These are phyloP conservation scores for Bellardia bayeri DNA, from an alignment of 2,888 invertebrate species.

Conservation along the genomic window DNA sequence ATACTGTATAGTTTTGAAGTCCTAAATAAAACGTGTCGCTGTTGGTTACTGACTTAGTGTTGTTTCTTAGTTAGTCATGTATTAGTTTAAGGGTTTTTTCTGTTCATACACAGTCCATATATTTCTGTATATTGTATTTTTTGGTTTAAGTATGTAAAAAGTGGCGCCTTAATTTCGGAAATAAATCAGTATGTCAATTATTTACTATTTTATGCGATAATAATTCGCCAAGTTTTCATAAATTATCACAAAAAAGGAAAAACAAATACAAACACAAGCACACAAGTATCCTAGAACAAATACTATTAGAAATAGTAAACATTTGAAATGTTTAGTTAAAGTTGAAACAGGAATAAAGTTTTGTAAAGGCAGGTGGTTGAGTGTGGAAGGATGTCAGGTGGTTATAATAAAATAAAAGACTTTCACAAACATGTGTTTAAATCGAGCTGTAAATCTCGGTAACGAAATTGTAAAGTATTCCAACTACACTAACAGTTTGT, in stretches of 20 bases:
- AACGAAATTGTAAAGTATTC: not conserved
- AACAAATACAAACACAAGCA: not conserved
- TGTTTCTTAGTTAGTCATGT: not conserved
- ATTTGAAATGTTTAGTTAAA: slow-evolving; percentile 29
- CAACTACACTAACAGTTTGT: not conserved
- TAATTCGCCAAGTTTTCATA: slow-evolving; percentile 59
- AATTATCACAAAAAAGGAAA: slow-evolving; percentile 24
- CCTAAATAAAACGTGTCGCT: slow-evolving; percentile 20
- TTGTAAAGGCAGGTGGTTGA: not conserved
- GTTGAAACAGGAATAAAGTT: not conserved
- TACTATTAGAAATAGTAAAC: not conserved
- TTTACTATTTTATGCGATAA: slow-evolving; percentile 61
- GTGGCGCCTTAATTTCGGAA: slow-evolving; percentile 51
- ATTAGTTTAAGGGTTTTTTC: not conserved
- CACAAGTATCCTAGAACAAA: not conserved
- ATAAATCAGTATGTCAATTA: slow-evolving; percentile 66
- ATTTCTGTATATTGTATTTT: not conserved
- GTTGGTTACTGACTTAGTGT: not conserved
- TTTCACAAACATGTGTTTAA: slow-evolving; percentile 18
- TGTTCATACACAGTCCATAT: not conserved
- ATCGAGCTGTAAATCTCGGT: slow-evolving; percentile 14
- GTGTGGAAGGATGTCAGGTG: not conserved
- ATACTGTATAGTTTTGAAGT: slow-evolving; percentile 1
- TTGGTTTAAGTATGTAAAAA: not conserved
- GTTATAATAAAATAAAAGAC: not conserved